Evolutionary conservation across 1,140 invertebrate genomes (phyloP).

Genomic region (Drosophila sp.): DNA sequence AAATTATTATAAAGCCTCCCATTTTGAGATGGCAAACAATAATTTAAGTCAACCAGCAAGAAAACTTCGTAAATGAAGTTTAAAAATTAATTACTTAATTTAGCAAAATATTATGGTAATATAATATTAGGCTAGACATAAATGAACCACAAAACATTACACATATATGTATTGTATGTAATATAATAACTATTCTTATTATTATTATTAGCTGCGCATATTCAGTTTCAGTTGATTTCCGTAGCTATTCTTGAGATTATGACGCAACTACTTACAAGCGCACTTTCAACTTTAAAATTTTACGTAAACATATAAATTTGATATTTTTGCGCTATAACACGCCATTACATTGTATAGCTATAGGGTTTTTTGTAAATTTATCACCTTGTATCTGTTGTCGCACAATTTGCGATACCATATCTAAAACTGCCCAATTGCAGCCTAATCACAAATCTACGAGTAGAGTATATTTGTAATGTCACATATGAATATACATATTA

Average conservation of each 20-base stretch:
- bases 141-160: constrained; percentile 29
- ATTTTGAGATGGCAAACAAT: constrained; percentile 51
- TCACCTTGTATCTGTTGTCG: constrained; percentile 27
- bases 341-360: constrained; percentile 54
- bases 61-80: constrained; percentile 38
- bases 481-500: constrained; percentile 35
- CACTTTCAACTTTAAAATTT: constrained; percentile 20
- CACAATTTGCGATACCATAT: constrained; percentile 12
- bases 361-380: constrained; percentile 47
- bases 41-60: constrained; percentile 72
- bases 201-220: constrained; percentile 40
- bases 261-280: constrained; percentile 31
- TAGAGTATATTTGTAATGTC: constrained; percentile 32
- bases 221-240: constrained; percentile 29
- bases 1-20: constrained; percentile 39
- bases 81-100: constrained; percentile 64
- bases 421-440: constrained; percentile 13
- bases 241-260: constrained; percentile 71
- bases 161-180: constrained; percentile 23
- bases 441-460: constrained; percentile 34
- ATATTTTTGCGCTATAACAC: constrained; percentile 44
- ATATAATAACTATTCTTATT: constrained; percentile 36
- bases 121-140: constrained; percentile 72
- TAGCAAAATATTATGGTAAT: constrained; percentile 79
- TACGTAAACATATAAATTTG: constrained; percentile 16